phyloP scores from a whole-genome alignment of 1,140 invertebrate species.

The Sinella curviseta region DNA sequence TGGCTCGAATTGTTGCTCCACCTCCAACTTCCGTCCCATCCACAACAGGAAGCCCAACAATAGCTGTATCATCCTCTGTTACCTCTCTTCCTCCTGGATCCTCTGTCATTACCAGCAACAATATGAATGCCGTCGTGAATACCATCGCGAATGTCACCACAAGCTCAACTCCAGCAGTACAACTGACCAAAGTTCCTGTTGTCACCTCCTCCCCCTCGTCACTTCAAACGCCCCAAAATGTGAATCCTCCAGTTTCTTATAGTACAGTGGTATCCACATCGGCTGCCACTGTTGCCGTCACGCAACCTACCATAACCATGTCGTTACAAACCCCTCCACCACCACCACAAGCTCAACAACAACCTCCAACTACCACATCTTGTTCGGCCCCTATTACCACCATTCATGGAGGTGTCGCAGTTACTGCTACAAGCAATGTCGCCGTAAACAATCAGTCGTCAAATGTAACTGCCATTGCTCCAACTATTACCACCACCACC shows the following conservation, averaged over 20 bases:
- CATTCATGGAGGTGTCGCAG: neutral
- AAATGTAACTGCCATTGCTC: neutral
- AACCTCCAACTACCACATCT: neutral
- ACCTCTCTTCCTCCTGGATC: neutral
- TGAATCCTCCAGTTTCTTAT: too few relatives aligned
- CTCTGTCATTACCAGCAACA: too few relatives aligned
- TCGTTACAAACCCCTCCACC: neutral
- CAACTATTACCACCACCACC: neutral
- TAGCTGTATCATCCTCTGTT: neutral
- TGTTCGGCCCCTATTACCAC: neutral
- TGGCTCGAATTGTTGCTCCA: conserved; percentile 41
- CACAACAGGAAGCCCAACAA: neutral
- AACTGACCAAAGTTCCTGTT: neutral
- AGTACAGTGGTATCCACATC: too few relatives aligned
- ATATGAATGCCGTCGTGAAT: neutral
- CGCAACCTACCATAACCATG: neutral
- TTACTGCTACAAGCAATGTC: neutral
- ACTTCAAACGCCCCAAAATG: neutral
- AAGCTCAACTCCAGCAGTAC: neutral
- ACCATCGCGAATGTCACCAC: neutral
- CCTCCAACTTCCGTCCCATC: neutral
- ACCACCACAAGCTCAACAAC: neutral
- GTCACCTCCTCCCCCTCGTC: neutral
- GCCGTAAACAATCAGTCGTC: conserved; percentile 12
- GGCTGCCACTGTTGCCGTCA: too few relatives aligned